These are phyloP conservation scores for Druon quercuslanigerum DNA, from an alignment of 1,140 invertebrate genomes.

Conservation along the genomic window DNA sequence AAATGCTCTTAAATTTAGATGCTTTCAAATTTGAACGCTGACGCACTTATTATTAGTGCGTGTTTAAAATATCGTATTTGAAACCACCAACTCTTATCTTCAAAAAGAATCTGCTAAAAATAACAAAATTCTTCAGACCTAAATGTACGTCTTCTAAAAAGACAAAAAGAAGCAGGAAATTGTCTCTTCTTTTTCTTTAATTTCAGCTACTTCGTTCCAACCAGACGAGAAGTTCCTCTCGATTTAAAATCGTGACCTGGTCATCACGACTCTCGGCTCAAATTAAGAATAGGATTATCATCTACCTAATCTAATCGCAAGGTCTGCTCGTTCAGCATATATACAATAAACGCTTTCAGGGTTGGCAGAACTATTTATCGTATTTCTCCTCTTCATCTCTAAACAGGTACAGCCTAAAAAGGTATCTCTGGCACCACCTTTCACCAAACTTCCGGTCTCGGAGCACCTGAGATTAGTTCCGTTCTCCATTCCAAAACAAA, in stretches of 20 bases:
- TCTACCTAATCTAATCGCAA: slow-evolving; percentile 39
- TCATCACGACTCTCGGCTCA: slow-evolving; percentile 44
- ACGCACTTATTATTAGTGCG: too few relatives aligned
- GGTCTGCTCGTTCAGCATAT: slow-evolving; percentile 43
- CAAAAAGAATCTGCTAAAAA: slow-evolving; percentile 18
- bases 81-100: not conserved
- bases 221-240: not conserved
- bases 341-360: slow-evolving; percentile 45
- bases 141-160: not conserved
- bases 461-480: slow-evolving; percentile 49
- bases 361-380: slow-evolving; percentile 30
- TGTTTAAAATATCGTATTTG: too few relatives aligned
- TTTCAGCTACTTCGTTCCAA: slow-evolving; percentile 1
- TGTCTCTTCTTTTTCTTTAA: not conserved
- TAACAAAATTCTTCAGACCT: not conserved
- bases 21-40: not conserved
- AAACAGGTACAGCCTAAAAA: slow-evolving; percentile 52
- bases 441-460: slow-evolving; percentile 13
- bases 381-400: slow-evolving; percentile 42
- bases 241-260: slow-evolving; percentile 9
- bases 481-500: slow-evolving; percentile 11
- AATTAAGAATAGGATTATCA: slow-evolving; percentile 33
- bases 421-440: slow-evolving; percentile 34
- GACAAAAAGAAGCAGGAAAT: too few relatives aligned
- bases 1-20: slow-evolving; percentile 31